A percentile compares a stretch with the other conserved stretches of the same genome.
phyloP scores from a whole-genome alignment of 2,113 vertebrate genomes.

The Sinocyclocheilus anophthalmus region DNA sequence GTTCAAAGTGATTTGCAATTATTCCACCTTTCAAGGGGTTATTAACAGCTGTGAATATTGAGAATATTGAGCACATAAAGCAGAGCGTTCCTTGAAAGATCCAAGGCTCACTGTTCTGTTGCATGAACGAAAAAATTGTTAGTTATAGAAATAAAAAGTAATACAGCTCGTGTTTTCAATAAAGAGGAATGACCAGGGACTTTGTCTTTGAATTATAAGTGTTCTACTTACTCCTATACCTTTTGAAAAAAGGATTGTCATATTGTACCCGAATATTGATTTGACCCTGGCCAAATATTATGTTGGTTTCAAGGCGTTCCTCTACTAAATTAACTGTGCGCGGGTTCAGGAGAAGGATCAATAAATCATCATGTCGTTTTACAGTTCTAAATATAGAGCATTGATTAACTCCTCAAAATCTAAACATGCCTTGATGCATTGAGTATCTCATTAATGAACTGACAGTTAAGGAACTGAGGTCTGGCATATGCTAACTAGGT shows the following conservation, averaged over 20 bases:
- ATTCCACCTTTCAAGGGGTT: constrained; percentile 40
- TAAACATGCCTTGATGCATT: constrained; percentile 6
- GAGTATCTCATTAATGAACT: constrained; percentile 13
- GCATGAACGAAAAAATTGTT: not conserved
- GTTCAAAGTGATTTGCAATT: constrained; percentile 45
- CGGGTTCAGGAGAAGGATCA: constrained; percentile 4
- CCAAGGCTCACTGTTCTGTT: not conserved
- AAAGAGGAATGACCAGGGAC: not conserved
- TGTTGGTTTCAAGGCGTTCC: constrained; percentile 1
- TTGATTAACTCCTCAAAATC: constrained; percentile 32
- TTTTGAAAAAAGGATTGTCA: not conserved
- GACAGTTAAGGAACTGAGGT: not conserved
- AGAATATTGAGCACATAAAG: not conserved
- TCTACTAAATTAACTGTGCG: constrained; percentile 6
- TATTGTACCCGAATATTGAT: not conserved
- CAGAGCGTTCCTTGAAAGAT: not conserved
- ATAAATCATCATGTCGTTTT: constrained; percentile 18
- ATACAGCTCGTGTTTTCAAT: not conserved
- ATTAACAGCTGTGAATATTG: constrained; percentile 42
- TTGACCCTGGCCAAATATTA: constrained; percentile 6
- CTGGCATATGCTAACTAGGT: not conserved
- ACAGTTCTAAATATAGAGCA: constrained; percentile 7
- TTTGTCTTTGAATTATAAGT: not conserved
- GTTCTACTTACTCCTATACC: not conserved
- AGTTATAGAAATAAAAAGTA: not conserved